Evolutionary conservation across 2,888 invertebrate species (phyloP), one percentile per base, ranked within the genome.

Genomic region (Drosophila rellima): DNA sequence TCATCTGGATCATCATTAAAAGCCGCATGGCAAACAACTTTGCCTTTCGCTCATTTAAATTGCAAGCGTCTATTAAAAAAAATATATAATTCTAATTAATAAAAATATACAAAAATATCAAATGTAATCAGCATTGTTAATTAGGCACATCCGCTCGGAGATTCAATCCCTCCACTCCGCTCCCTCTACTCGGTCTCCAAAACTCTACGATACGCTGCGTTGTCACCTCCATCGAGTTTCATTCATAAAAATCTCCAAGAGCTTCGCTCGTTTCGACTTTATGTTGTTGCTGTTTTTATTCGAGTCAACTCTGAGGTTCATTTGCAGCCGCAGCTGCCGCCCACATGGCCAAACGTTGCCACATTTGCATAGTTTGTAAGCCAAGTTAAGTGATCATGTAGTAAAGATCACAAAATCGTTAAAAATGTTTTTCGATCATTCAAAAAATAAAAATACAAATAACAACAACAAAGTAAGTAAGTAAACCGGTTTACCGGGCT

Each of bases 281-380:
- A 17, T 57, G 48, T 20, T 33, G 17, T 48, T 48, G 11, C 20
- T 26, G 26, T n/a, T 42, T 33, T 20, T 26, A 17, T 52, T 18
- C 31, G 60, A 59, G 50, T 55, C 23, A 51, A 42, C 26, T 39
- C 54, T 55, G 15, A 10, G 42, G 23, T 39, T 56, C 69, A 72
- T 65, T 77, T 69, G 76, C 73, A 69, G 33, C 62, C 20, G 55
- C 67, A 67, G 68, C 64, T 45, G 78, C 59, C 70, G 78, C 82
- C 82, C 82, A 82, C 82, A 86, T 76, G 71, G 69, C 70, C 70
- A 42, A 54, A 50, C 57, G 75, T 60, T 83, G 63, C 70, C 75
- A 68, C 74, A 82, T 82, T 82, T 83, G 87, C 87, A 87, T 86
- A 84, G 84, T 77, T 75, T 82, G 82, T 82, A 81, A 83, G 87